Conservation (phyloP, 2,113 vertebrate species). For the Paramormyrops kingsleyae region DNA sequence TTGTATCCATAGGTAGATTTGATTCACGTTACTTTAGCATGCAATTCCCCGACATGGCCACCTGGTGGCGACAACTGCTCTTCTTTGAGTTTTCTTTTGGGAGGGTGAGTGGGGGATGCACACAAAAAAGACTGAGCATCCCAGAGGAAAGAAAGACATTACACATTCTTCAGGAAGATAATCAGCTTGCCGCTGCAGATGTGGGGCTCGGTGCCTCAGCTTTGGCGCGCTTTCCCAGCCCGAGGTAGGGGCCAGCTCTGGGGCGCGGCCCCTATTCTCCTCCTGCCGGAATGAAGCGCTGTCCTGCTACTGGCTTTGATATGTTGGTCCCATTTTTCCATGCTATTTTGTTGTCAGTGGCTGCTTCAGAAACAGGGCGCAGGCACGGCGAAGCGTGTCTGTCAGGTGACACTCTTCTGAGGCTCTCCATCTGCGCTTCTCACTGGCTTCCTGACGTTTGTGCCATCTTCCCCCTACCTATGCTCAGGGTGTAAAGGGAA, state of each 20-base stretch:
- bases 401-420: neutral
- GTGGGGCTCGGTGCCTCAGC: neutral
- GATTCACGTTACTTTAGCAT: neutral
- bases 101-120: neutral
- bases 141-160: neutral
- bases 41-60: constrained; percentile 24
- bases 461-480: neutral
- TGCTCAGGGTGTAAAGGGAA: neutral
- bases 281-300: neutral
- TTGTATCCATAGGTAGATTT: neutral
- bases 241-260: too few species aligned
- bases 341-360: neutral
- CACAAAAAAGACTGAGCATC: neutral
- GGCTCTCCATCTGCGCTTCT: neutral
- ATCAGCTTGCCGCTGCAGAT: neutral
- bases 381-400: neutral
- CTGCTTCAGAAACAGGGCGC: neutral
- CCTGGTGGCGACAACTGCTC: constrained; percentile 51
- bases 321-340: neutral
- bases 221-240: neutral
- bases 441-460: neutral
- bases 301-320: neutral
- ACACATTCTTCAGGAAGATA: neutral
- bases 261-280: too few species aligned
- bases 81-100: neutral